Percentiles rank a stretch among this genome's conserved stretches.
These are phyloP conservation scores for Datnioides undecimradiatus DNA, from an alignment of 2,113 vertebrate species.

Conservation along the genomic window DNA sequence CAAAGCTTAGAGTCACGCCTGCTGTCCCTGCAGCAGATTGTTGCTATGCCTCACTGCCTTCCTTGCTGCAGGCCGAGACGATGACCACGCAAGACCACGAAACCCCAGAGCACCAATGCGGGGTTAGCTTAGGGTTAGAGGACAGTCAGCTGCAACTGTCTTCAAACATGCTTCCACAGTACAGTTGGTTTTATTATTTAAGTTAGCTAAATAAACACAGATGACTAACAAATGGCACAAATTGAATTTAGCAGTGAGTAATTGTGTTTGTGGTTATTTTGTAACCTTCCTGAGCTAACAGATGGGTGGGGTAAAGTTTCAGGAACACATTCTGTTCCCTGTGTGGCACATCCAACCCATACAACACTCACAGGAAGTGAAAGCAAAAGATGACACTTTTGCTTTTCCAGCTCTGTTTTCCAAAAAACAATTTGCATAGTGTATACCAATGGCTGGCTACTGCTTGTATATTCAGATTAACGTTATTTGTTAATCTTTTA, in stretches of 20 bases:
- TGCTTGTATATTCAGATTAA: background rate
- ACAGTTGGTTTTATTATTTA: background rate
- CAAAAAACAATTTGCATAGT: background rate
- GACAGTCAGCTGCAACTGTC: slow-evolving; percentile 19
- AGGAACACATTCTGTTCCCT: slow-evolving; percentile 4
- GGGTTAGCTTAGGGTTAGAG: slow-evolving; percentile 33
- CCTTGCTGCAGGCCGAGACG: slow-evolving; percentile 45
- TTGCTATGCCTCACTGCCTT: slow-evolving; percentile 50
- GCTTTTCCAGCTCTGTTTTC: background rate
- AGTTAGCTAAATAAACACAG: background rate
- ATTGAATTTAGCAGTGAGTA: slow-evolving; percentile 16
- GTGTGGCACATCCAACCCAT: background rate
- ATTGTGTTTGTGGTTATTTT: slow-evolving; percentile 21
- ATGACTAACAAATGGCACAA: background rate
- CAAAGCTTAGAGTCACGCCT: slow-evolving; percentile 57
- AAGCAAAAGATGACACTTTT: slow-evolving; percentile 4
- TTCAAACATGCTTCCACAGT: slow-evolving; percentile 27
- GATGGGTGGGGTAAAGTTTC: slow-evolving; percentile 12
- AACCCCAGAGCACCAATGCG: slow-evolving; percentile 21
- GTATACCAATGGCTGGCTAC: background rate
- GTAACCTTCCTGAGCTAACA: slow-evolving; percentile 4
- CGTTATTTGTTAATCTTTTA: slow-evolving; percentile 6
- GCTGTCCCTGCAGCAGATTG: slow-evolving; percentile 55
- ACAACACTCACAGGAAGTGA: slow-evolving; percentile 8
- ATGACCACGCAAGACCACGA: slow-evolving; percentile 50